A percentile compares a stretch with the other conserved stretches of the same genome.
phyloP scores from a whole-genome alignment of 2,888 invertebrate genomes.

The Lacanobia oleracea region DNA sequence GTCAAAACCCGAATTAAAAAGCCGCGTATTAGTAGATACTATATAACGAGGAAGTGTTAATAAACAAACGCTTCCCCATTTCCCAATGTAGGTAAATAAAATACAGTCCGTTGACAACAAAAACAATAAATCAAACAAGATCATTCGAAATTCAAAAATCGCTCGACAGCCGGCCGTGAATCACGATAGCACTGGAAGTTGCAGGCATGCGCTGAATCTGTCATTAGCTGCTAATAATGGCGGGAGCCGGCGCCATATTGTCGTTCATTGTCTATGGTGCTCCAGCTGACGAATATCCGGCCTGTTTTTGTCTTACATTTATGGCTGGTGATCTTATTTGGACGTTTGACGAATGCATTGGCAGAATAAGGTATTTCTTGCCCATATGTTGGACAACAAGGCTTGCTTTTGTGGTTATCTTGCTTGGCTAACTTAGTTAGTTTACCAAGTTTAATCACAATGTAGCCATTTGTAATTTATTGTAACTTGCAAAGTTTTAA shows the following conservation, averaged over 20 bases:
- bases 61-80: no score
- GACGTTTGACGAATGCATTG: conserved; percentile 58
- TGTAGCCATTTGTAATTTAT: conserved; percentile 1
- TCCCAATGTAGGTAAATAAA: conserved; percentile 55
- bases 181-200: conserved; percentile 80
- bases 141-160: conserved; percentile 72
- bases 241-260: conserved; percentile 71
- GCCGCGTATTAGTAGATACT: no score
- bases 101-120: conserved; percentile 34
- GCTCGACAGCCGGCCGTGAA: conserved; percentile 70
- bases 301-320: conserved; percentile 68
- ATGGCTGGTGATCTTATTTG: conserved; percentile 66
- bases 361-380: conserved; percentile 53
- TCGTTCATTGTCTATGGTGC: conserved; percentile 73
- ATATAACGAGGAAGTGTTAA: no score
- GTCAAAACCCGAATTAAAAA: not conserved
- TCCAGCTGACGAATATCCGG: conserved; percentile 81
- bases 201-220: conserved; percentile 80
- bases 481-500: not conserved
- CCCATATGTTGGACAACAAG: conserved; percentile 39
- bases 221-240: conserved; percentile 73
- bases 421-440: not conserved
- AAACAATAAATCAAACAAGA: conserved; percentile 58
- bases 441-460: conserved; percentile 9
- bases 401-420: conserved; percentile 47